Evolutionary conservation across 2,888 invertebrate genomes (phyloP).

Genomic region (Drosophila stalkeri): DNA sequence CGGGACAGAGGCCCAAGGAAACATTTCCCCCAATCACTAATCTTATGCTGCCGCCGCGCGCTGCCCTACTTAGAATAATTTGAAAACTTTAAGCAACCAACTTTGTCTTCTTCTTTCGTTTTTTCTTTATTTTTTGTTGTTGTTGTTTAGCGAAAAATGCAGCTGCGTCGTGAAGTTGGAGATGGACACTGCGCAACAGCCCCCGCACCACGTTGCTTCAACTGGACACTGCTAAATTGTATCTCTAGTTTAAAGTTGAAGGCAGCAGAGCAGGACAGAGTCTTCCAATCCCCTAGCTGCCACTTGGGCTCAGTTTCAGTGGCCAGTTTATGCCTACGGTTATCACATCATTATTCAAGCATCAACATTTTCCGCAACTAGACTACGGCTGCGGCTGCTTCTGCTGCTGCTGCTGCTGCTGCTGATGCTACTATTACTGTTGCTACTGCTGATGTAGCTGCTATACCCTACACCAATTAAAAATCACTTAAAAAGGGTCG

Average conservation of each 20-base stretch:
- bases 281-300: conserved; percentile 8
- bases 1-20: conserved; percentile 30
- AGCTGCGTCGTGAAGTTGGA: conserved; percentile 62
- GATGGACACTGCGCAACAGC: conserved; percentile 24
- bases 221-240: conserved; percentile 55
- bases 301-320: conserved; percentile 27
- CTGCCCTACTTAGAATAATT: conserved; percentile 78
- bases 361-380: conserved; percentile 72
- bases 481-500: not conserved
- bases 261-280: conserved; percentile 7
- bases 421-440: not conserved
- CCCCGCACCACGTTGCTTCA: not conserved
- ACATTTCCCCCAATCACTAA: conserved; percentile 60
- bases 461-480: conserved; percentile 20
- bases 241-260: conserved; percentile 57
- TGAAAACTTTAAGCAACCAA: conserved; percentile 75
- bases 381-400: conserved; percentile 25
- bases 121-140: conserved; percentile 10
- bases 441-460: conserved; percentile 26
- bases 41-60: conserved; percentile 42
- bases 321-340: conserved; percentile 79
- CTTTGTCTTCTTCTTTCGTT: conserved; percentile 16
- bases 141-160: conserved; percentile 51
- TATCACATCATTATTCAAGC: conserved; percentile 80
- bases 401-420: not conserved